These are phyloP conservation scores for Bathynomus jamesi DNA, from an alignment of 1,140 invertebrate species.

Conservation along the genomic window DNA sequence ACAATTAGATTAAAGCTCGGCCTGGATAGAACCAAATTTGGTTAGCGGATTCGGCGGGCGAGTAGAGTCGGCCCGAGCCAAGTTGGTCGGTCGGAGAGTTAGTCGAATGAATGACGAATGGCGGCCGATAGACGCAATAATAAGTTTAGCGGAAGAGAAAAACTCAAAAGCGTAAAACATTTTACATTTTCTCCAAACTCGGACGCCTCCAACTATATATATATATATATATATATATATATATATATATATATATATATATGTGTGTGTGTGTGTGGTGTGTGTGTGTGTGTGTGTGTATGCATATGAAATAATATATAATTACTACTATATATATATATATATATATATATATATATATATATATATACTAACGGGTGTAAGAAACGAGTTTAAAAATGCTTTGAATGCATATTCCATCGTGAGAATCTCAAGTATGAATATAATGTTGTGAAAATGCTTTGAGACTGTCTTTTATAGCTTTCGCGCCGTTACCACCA, in stretches of 20 bases:
- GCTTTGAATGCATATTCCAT: too few species aligned
- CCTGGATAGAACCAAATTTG: conserved; percentile 32
- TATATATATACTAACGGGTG: neutral
- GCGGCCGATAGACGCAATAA: conserved; percentile 10
- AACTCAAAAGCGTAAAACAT: too few species aligned
- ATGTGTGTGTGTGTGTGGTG: neutral
- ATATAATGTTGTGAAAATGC: too few species aligned
- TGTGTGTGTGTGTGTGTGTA: neutral
- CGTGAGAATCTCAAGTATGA: too few species aligned
- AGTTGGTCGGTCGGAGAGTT: neutral
- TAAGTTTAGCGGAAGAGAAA: neutral
- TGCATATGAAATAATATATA: conserved; percentile 4
- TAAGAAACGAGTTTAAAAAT: too few species aligned
- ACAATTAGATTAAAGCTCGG: conserved; percentile 33
- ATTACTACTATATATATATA: neutral
- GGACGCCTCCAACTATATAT: too few species aligned
- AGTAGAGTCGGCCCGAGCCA: conserved; percentile 8
- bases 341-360: conserved; percentile 1
- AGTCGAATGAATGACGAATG: conserved; percentile 23
- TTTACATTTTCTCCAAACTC: too few species aligned
- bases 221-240: neutral
- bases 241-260: neutral
- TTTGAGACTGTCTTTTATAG: too few species aligned
- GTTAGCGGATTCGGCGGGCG: conserved; percentile 27
- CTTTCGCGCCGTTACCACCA: neutral